Evolutionary conservation across 2,113 vertebrate genomes (phyloP).

Genomic region (Lophura nycthemera): DNA sequence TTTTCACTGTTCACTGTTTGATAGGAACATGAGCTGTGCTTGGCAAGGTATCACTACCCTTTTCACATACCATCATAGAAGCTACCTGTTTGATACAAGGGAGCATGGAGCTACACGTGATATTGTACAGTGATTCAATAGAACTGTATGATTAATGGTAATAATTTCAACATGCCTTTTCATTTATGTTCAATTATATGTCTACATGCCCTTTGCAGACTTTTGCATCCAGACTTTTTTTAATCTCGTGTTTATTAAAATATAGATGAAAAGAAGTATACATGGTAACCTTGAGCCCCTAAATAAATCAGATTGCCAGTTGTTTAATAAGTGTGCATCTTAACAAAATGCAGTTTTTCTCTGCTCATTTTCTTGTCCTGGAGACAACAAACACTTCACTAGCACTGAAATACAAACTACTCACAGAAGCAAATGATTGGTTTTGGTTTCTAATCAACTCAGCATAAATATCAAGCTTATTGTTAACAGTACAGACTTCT

Average conservation of each 20-base stretch:
- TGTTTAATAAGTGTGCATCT: neutral
- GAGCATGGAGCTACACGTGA: neutral
- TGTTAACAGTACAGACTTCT: neutral
- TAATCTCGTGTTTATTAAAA: neutral
- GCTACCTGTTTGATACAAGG: too few species aligned
- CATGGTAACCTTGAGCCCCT: neutral
- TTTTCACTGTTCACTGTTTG: neutral
- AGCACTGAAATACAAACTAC: slow-evolving; percentile 35
- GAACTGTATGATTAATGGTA: neutral
- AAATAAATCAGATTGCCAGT: neutral
- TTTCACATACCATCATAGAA: neutral
- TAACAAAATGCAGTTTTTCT: slow-evolving; percentile 17
- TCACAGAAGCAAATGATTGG: neutral
- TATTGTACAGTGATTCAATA: neutral
- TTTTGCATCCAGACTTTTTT: neutral
- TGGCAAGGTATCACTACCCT: neutral
- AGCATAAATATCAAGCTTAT: slow-evolving; percentile 19
- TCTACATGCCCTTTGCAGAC: neutral
- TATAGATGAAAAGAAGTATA: neutral
- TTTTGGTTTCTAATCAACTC: slow-evolving; percentile 61
- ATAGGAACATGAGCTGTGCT: neutral
- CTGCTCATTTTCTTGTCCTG: slow-evolving; percentile 26
- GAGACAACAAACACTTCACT: neutral
- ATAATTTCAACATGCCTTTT: neutral
- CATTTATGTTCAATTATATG: neutral